phyloP scores from a whole-genome alignment of 2,888 invertebrate species.

The Autographa gamma region DNA sequence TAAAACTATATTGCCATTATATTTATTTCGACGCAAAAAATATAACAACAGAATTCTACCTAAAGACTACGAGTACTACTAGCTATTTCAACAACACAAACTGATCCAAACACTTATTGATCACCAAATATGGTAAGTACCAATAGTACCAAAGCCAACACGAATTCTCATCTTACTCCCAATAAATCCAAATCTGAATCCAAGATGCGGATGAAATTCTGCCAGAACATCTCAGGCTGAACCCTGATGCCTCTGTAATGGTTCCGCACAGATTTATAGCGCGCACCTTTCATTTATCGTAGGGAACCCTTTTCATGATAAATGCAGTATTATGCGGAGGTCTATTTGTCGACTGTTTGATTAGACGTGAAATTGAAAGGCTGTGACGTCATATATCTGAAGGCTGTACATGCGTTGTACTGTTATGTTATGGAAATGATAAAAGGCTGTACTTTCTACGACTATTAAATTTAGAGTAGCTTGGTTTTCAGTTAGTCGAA shows the following conservation, averaged over 20 bases:
- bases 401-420: neutral
- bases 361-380: conserved; percentile 57
- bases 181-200: conserved; percentile 46
- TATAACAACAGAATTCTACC: no score
- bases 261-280: conserved; percentile 57
- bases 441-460: neutral
- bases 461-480: no score
- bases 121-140: no score
- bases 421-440: neutral
- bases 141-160: conserved; percentile 35
- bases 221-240: conserved; percentile 37
- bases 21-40: no score
- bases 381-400: neutral
- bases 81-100: no score
- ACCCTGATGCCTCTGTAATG: conserved; percentile 51
- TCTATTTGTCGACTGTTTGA: conserved; percentile 54
- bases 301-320: conserved; percentile 54
- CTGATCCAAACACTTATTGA: conserved; percentile 16
- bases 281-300: conserved; percentile 58
- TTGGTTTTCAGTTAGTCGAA: no score
- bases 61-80: no score
- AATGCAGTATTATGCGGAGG: conserved; percentile 55
- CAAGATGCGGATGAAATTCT: conserved; percentile 36
- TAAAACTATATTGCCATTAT: no score
- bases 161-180: conserved; percentile 46